These are phyloP conservation scores for Discoglossus pictus DNA, from an alignment of 2,797 vertebrate genomes.

Conservation along the genomic window DNA sequence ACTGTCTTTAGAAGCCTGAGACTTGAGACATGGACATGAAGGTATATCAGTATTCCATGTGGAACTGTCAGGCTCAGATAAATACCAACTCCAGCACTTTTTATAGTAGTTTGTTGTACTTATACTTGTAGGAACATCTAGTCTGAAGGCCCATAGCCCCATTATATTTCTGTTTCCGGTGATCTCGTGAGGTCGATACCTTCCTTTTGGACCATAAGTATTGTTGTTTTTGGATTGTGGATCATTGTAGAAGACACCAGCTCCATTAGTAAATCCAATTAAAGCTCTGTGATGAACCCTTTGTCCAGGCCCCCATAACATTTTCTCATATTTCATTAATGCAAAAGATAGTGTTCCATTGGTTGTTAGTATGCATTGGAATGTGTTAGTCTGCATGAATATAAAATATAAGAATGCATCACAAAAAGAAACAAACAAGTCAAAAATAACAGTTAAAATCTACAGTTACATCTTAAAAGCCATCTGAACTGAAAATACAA, in stretches of 20 bases:
- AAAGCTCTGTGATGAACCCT: slow-evolving; percentile 69
- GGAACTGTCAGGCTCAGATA: slow-evolving; percentile 66
- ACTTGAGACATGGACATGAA: slow-evolving; percentile 73
- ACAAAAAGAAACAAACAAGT: not conserved
- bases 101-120: slow-evolving; percentile 56
- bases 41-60: slow-evolving; percentile 65
- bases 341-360: slow-evolving; percentile 75
- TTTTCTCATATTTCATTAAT: slow-evolving; percentile 71
- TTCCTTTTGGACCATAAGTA: slow-evolving; percentile 68
- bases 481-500: too few species aligned
- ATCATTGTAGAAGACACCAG: slow-evolving; percentile 62
- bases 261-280: slow-evolving; percentile 77
- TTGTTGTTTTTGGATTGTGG: slow-evolving; percentile 63
- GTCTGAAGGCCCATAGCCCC: slow-evolving; percentile 73
- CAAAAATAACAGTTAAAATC: too few species aligned
- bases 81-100: slow-evolving; percentile 73
- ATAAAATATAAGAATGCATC: not conserved
- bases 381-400: slow-evolving; percentile 74
- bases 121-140: slow-evolving; percentile 55
- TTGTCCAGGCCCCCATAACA: slow-evolving; percentile 77
- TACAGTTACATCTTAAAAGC: too few species aligned
- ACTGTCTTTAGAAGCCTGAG: slow-evolving; percentile 70
- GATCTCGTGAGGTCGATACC: slow-evolving; percentile 74
- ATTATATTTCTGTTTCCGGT: slow-evolving; percentile 64
- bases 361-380: slow-evolving; percentile 78